phyloP scores from a whole-genome alignment of 2,113 vertebrate genomes.

The Microtus montanus region DNA sequence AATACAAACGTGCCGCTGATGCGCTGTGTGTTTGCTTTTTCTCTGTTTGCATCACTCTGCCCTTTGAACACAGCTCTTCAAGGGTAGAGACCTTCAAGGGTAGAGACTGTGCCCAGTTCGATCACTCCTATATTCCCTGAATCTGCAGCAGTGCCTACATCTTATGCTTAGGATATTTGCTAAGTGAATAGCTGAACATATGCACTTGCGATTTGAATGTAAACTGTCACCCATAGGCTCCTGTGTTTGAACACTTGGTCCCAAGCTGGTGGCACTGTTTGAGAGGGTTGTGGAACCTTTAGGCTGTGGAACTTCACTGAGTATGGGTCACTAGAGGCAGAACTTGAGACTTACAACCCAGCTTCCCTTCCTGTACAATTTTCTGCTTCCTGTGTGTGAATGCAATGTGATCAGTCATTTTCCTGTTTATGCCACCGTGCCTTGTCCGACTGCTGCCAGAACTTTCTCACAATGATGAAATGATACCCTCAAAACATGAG shows the following conservation, averaged over 20 bases:
- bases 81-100: too few species aligned
- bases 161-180: neutral
- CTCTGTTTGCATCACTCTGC: neutral
- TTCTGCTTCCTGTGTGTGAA: neutral
- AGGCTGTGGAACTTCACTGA: neutral
- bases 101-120: neutral
- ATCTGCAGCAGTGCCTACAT: neutral
- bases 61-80: neutral
- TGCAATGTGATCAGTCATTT: neutral
- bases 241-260: neutral
- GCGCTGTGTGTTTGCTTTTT: neutral
- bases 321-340: neutral
- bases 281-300: neutral
- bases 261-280: neutral
- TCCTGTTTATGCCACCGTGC: neutral
- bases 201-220: neutral
- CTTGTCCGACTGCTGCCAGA: neutral
- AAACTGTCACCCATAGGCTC: neutral
- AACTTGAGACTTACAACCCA: neutral
- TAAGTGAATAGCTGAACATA: neutral
- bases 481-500: neutral
- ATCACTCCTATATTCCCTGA: neutral
- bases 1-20: neutral
- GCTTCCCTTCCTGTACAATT: neutral
- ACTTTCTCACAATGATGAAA: neutral